Evolutionary conservation across 35 echinoderm and acorn worm species (phyloP).

Genomic region (Lytechinus pictus): DNA sequence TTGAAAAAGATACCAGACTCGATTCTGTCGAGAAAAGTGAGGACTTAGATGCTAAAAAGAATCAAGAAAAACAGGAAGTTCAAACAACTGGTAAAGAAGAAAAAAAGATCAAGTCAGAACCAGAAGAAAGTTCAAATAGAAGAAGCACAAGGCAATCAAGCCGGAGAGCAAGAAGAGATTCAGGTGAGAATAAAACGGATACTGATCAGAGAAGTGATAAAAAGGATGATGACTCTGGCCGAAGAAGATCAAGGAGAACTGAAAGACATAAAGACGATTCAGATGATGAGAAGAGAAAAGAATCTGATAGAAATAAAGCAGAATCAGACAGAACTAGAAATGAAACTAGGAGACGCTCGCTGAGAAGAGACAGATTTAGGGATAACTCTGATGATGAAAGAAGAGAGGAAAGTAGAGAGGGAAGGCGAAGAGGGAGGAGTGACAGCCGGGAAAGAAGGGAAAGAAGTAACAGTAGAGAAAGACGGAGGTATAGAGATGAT

Average conservation of each 20-base stretch:
- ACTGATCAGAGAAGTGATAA: not conserved
- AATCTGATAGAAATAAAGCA: not conserved
- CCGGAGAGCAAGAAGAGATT: conserved; percentile 4
- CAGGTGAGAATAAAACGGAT: not conserved
- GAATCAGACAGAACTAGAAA: not conserved
- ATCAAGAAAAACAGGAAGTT: not conserved
- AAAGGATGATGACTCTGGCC: conserved; percentile 1
- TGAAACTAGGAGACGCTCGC: not conserved
- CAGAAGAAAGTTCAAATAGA: not conserved
- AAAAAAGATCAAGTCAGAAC: not conserved
- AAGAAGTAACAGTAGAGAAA: conserved; percentile 18
- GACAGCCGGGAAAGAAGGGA: not conserved
- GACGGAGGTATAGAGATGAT: conserved; percentile 29
- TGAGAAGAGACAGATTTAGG: not conserved
- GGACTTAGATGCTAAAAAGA: not conserved
- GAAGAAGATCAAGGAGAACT: conserved; percentile 8
- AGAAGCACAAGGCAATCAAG: conserved; percentile 40
- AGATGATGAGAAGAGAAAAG: conserved; percentile 20
- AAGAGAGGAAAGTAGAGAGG: not conserved
- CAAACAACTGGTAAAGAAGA: not conserved
- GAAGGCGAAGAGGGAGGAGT: conserved; percentile 18
- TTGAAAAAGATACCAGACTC: not conserved
- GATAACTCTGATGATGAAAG: conserved; percentile 26
- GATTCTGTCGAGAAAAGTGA: not conserved
- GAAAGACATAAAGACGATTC: conserved; percentile 31